phyloP scores from a whole-genome alignment of 2,888 invertebrate species.

The Neoitamus cyanurus region DNA sequence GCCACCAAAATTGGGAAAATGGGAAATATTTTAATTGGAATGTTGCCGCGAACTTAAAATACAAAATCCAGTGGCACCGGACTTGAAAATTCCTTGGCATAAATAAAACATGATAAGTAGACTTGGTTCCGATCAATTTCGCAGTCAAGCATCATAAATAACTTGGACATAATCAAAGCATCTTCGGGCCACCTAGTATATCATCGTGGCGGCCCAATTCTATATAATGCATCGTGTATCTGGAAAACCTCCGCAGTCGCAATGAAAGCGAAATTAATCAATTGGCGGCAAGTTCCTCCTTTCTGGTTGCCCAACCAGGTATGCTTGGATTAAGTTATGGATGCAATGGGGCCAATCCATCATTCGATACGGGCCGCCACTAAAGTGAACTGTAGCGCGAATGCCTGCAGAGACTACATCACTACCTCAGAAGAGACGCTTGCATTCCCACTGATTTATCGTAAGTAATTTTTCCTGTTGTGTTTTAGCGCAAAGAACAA shows the following conservation, averaged over 20 bases:
- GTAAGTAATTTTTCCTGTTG: slow-evolving; percentile 35
- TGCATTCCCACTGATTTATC: slow-evolving; percentile 29
- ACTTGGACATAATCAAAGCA: not conserved
- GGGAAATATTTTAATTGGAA: not conserved
- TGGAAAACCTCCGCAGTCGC: not conserved
- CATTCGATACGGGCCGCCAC: not conserved
- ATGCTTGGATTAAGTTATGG: not conserved
- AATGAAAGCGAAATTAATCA: slow-evolving; percentile 14
- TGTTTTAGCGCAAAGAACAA: not conserved
- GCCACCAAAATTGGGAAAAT: not conserved
- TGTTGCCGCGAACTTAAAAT: not conserved
- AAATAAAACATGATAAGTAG: not conserved
- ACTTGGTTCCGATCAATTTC: not conserved
- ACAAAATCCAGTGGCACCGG: not conserved
- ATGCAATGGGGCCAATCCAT: not conserved
- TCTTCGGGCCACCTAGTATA: not conserved
- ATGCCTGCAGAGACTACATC: not conserved
- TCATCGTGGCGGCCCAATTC: not conserved
- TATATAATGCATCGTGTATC: not conserved
- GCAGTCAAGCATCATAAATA: not conserved
- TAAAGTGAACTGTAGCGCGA: not conserved
- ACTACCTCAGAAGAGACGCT: not conserved
- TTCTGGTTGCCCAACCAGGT: not conserved
- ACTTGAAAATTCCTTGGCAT: not conserved
- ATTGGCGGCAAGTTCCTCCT: not conserved